Conservation (phyloP, 2,888 invertebrate genomes). For the Lycocerus yunnanus region DNA sequence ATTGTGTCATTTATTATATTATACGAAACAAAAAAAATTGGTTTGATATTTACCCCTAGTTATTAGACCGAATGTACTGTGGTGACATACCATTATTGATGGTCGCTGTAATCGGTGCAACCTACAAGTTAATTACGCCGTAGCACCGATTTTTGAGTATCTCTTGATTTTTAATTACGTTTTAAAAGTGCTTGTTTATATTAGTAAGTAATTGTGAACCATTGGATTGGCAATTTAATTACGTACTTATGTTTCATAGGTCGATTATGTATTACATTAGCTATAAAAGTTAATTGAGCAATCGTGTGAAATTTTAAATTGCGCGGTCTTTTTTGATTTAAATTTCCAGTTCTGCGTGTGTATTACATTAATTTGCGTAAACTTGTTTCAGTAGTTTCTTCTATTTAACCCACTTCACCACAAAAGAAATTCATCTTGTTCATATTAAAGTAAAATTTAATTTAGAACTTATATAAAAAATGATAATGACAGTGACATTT, state of each 20-base stretch:
- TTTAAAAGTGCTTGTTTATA: slow-evolving; percentile 25
- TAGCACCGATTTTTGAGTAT: slow-evolving; percentile 21
- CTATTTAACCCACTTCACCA: too few species aligned
- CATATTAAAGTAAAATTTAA: too few species aligned
- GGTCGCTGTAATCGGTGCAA: slow-evolving; percentile 26
- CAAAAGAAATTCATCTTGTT: too few species aligned
- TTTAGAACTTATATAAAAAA: too few species aligned
- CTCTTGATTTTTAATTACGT: slow-evolving; percentile 28
- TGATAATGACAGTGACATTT: too few species aligned
- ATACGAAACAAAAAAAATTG: neutral
- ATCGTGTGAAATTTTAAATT: too few species aligned
- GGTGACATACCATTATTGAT: slow-evolving; percentile 23
- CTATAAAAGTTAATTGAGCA: neutral
- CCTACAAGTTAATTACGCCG: slow-evolving; percentile 26
- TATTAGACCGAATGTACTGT: neutral
- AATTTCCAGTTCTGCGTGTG: too few species aligned
- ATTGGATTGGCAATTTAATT: slow-evolving; percentile 12
- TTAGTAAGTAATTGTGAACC: slow-evolving; percentile 23
- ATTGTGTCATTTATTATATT: neutral
- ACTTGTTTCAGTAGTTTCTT: too few species aligned
- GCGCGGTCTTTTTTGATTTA: too few species aligned
- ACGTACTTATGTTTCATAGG: neutral
- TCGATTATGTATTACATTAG: neutral
- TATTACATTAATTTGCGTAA: too few species aligned
- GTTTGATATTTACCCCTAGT: neutral